Evolutionary conservation across 2,888 invertebrate genomes (phyloP).

Genomic region (Acanthococcus lagerstroemiae): DNA sequence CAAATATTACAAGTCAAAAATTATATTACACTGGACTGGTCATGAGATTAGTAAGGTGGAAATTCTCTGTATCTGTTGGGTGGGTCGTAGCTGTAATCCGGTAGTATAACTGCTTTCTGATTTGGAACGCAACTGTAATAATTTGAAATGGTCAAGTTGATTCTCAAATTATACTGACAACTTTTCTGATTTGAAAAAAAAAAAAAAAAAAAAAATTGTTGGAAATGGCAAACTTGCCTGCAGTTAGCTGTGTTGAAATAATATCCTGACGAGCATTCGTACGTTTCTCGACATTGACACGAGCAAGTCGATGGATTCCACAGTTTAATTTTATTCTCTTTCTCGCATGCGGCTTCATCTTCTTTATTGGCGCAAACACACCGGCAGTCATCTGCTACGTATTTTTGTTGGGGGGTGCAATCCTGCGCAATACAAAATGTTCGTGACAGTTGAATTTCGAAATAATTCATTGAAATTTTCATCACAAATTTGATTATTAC

Average conservation of each 20-base stretch:
- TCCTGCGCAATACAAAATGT: constrained; percentile 42
- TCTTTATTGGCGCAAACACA: constrained; percentile 54
- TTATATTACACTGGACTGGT: too few species aligned
- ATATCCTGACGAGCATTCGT: constrained; percentile 52
- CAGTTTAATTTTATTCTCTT: constrained; percentile 46
- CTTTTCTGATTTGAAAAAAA: too few species aligned
- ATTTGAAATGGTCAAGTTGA: too few species aligned
- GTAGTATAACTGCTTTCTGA: not conserved
- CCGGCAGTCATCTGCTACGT: constrained; percentile 48
- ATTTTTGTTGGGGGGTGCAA: constrained; percentile 51
- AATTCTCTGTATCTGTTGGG: not conserved
- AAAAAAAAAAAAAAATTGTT: not conserved
- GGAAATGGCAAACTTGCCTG: constrained; percentile 40
- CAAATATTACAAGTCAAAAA: not conserved
- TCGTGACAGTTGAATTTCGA: not conserved
- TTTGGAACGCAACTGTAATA: not conserved
- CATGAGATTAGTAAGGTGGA: too few species aligned
- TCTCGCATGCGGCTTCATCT: constrained; percentile 50
- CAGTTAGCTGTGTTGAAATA: constrained; percentile 50
- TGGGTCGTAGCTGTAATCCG: not conserved
- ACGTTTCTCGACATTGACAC: constrained; percentile 49
- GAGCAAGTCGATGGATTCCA: constrained; percentile 53
- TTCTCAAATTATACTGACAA: too few species aligned
- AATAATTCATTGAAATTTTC: too few species aligned
- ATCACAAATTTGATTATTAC: too few species aligned